These are phyloP conservation scores for Chouioia cunea DNA, from an alignment of 2,888 invertebrate species.

Conservation along the genomic window DNA sequence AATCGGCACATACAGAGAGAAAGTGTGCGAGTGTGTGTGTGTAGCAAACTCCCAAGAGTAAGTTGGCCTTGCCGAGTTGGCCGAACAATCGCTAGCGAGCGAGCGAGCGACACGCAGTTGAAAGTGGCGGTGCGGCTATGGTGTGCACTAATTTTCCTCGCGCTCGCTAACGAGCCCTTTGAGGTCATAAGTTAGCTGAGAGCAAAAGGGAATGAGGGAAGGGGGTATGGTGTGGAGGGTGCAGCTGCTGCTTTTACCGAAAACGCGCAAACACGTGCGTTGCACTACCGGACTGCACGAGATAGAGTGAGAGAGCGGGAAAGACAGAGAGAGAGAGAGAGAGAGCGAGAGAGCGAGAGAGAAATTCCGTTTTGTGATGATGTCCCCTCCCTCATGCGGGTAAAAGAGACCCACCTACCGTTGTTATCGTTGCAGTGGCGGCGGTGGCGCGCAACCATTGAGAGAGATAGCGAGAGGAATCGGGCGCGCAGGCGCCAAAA, in stretches of 20 bases:
- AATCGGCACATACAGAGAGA: neutral
- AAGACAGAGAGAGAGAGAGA: no score
- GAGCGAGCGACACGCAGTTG: slow-evolving; percentile 12
- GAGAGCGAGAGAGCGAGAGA: no score
- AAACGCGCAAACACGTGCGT: slow-evolving; percentile 11
- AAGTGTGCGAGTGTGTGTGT: slow-evolving; percentile 19
- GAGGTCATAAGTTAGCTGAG: slow-evolving; percentile 62
- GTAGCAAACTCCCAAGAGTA: neutral
- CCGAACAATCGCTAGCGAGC: slow-evolving; percentile 14
- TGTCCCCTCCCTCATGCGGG: slow-evolving; percentile 4
- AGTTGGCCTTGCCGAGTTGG: neutral
- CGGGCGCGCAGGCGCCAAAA: slow-evolving; percentile 32
- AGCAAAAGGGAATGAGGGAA: slow-evolving; percentile 48
- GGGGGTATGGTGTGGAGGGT: neutral
- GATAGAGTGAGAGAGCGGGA: no score
- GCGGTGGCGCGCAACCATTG: slow-evolving; percentile 42
- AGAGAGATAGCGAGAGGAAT: slow-evolving; percentile 48
- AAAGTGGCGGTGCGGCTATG: slow-evolving; percentile 4
- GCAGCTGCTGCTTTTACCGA: neutral
- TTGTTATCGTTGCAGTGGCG: neutral
- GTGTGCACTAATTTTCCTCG: slow-evolving; percentile 57
- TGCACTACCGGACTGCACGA: neutral
- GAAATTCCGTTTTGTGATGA: slow-evolving; percentile 15
- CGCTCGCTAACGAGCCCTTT: slow-evolving; percentile 64
- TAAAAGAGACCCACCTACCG: slow-evolving; percentile 1